These are phyloP conservation scores for Pyrochroa serraticornis DNA, from an alignment of 2,888 invertebrate genomes.

Conservation along the genomic window DNA sequence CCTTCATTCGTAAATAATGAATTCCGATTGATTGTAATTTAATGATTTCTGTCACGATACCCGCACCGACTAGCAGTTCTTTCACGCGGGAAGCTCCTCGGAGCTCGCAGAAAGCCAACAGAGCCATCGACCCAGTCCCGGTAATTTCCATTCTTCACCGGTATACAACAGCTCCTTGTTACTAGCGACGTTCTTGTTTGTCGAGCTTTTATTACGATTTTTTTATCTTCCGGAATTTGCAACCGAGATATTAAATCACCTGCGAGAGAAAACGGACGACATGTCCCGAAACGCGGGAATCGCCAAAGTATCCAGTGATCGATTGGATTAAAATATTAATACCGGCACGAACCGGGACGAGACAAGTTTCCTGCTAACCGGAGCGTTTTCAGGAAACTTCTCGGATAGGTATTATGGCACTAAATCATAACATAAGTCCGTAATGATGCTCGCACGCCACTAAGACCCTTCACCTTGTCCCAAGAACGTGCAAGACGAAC, in stretches of 20 bases:
- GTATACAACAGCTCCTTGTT: too few relatives aligned
- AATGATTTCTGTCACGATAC: conserved; percentile 26
- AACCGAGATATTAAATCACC: too few relatives aligned
- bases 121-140: not conserved
- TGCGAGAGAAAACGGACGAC: not conserved
- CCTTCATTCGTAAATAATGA: conserved; percentile 16
- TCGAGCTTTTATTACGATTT: too few relatives aligned
- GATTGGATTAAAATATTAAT: conserved; percentile 23
- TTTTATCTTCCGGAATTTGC: too few relatives aligned
- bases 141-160: too few relatives aligned
- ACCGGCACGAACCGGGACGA: conserved; percentile 14
- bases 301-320: not conserved
- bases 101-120: not conserved
- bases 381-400: conserved; percentile 11
- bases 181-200: too few relatives aligned
- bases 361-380: conserved; percentile 1
- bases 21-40: conserved; percentile 17
- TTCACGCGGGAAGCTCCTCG: not conserved
- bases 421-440: conserved; percentile 24
- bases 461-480: conserved; percentile 12
- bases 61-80: not conserved
- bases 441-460: conserved; percentile 22
- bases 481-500: conserved; percentile 15
- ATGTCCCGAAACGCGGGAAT: conserved; percentile 10
- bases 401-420: conserved; percentile 20